These are phyloP conservation scores for Romanogobio albipinnatus DNA, from an alignment of 2,113 vertebrate species.

Conservation along the genomic window DNA sequence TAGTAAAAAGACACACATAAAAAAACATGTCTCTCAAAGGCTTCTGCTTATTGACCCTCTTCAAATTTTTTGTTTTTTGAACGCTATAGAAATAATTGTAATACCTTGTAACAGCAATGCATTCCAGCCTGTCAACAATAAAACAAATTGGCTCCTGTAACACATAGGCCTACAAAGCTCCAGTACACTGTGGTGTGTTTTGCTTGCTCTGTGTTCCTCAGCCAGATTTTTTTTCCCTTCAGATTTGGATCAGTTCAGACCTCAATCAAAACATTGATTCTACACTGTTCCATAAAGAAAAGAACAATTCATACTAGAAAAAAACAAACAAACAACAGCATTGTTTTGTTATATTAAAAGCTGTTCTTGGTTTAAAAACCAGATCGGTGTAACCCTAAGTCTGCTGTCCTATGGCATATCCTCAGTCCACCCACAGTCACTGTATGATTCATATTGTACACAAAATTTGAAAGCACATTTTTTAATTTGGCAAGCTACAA, in stretches of 20 bases:
- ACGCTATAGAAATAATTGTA: background rate
- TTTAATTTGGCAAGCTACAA: background rate
- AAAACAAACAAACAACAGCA: background rate
- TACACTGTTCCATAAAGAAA: background rate
- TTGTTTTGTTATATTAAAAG: background rate
- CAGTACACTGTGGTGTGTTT: background rate
- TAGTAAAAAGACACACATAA: background rate
- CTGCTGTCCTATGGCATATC: background rate
- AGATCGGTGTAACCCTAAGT: background rate
- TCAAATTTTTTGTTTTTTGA: background rate
- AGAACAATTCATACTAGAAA: background rate
- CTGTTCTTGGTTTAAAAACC: background rate
- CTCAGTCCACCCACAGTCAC: background rate
- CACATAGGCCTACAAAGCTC: background rate
- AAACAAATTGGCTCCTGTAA: background rate
- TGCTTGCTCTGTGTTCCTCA: background rate
- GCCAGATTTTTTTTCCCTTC: background rate
- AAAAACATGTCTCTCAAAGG: background rate
- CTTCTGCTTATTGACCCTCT: background rate
- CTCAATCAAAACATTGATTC: background rate
- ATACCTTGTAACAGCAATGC: background rate
- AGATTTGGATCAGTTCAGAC: background rate
- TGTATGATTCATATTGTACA: background rate
- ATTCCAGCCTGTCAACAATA: background rate
- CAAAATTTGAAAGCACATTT: constrained; percentile 1